These are phyloP conservation scores for Etheostoma spectabile DNA, from an alignment of 2,113 vertebrate species.

Conservation along the genomic window DNA sequence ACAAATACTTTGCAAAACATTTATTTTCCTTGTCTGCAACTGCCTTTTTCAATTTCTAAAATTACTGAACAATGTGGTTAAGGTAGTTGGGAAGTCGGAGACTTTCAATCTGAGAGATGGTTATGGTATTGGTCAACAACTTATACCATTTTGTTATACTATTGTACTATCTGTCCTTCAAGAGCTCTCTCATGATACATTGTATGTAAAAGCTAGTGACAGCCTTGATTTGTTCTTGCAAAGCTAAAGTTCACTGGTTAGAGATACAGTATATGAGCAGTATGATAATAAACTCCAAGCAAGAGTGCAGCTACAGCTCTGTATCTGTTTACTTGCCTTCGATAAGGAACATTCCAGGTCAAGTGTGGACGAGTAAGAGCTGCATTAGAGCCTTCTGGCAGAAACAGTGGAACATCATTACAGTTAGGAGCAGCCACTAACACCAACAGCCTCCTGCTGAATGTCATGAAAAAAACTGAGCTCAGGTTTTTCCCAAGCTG, in stretches of 20 bases:
- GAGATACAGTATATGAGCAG: neutral
- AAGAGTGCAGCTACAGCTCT: conserved; percentile 7
- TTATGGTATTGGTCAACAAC: neutral
- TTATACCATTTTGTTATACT: neutral
- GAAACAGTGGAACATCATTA: conserved; percentile 28
- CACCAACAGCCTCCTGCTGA: conserved; percentile 34
- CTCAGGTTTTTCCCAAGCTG: conserved; percentile 28
- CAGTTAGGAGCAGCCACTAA: neutral
- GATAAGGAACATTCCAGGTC: conserved; percentile 27
- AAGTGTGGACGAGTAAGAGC: conserved; percentile 31
- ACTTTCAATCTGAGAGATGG: neutral
- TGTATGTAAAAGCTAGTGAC: neutral
- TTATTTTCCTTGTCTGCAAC: neutral
- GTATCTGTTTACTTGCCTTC: conserved; percentile 23
- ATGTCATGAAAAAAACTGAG: conserved; percentile 19
- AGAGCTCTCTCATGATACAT: neutral
- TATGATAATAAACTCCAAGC: conserved; percentile 12
- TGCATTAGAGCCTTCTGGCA: conserved; percentile 29
- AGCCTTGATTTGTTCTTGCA: neutral
- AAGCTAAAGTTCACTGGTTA: conserved; percentile 1
- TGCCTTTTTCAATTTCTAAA: neutral
- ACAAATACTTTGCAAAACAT: neutral
- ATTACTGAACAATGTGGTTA: neutral
- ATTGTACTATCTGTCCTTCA: neutral
- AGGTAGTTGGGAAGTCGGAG: neutral